phyloP scores from a whole-genome alignment of 2,888 invertebrate species.

The Eupithecia vulgata region DNA sequence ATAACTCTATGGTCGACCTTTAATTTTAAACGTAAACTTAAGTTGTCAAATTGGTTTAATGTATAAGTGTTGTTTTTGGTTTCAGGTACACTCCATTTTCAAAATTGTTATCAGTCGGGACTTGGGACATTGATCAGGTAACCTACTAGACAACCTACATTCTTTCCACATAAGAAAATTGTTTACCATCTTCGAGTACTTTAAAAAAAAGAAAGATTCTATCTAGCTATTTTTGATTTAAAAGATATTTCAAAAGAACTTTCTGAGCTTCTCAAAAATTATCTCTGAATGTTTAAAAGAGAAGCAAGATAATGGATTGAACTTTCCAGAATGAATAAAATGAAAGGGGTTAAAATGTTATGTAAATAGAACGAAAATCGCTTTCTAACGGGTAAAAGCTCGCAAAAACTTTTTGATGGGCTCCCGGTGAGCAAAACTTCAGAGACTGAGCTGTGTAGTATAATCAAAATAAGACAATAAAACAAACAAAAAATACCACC shows the following conservation, averaged over 20 bases:
- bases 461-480: conserved; percentile 49
- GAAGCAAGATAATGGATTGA: conserved; percentile 63
- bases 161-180: not conserved
- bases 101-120: not conserved
- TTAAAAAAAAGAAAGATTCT: not conserved
- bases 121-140: not conserved
- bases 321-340: conserved; percentile 62
- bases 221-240: not conserved
- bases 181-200: not conserved
- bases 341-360: conserved; percentile 65
- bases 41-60: not conserved
- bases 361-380: conserved; percentile 73
- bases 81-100: conserved; percentile 55
- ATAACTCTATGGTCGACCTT: not conserved
- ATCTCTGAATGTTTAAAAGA: conserved; percentile 30
- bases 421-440: conserved; percentile 53
- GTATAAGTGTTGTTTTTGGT: conserved; percentile 45
- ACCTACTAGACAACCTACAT: not conserved
- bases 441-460: conserved; percentile 46
- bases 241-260: conserved; percentile 29
- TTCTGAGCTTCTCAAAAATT: conserved; percentile 21
- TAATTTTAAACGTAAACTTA: not conserved
- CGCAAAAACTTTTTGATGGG: conserved; percentile 73
- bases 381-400: conserved; percentile 69
- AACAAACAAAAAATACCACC: not conserved